Conservation (phyloP, 2,888 invertebrate species). For the Cataglyphis rosenhaueri region DNA sequence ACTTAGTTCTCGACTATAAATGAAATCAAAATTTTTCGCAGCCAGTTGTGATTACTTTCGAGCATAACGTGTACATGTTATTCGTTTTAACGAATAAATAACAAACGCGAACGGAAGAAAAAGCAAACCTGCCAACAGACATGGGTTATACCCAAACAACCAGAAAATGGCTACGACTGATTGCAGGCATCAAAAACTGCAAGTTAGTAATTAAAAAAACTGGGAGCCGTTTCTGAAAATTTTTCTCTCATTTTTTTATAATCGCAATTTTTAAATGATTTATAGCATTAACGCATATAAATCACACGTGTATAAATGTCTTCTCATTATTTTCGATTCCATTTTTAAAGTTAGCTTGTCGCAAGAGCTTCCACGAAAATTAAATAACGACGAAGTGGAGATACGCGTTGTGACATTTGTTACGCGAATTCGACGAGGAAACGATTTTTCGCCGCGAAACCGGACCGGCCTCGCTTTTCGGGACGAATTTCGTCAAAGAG, state of each 20-base stretch:
- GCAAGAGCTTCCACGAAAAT: not conserved
- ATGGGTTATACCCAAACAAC: constrained; percentile 25
- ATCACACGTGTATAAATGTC: not conserved
- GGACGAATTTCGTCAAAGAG: constrained; percentile 24
- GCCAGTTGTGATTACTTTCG: constrained; percentile 21
- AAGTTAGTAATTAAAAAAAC: constrained; percentile 2
- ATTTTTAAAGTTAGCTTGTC: constrained; percentile 44
- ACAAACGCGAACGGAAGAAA: constrained; percentile 17
- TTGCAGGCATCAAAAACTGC: constrained; percentile 18
- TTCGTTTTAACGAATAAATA: constrained; percentile 46
- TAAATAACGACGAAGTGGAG: constrained; percentile 34
- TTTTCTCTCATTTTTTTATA: not conserved
- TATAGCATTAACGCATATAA: not conserved
- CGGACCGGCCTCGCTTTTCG: constrained; percentile 43
- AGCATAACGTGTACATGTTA: not conserved
- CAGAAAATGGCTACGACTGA: constrained; percentile 4
- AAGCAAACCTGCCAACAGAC: constrained; percentile 22
- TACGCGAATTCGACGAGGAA: constrained; percentile 47
- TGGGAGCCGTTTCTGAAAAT: not conserved
- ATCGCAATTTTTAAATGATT: not conserved
- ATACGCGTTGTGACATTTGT: not conserved
- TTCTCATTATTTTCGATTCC: constrained; percentile 21
- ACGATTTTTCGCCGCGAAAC: constrained; percentile 22
- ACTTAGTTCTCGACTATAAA: not conserved
- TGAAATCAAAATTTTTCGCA: constrained; percentile 11